Base-by-base conservation (phyloP, 2,888 invertebrate genomes). In the Osedax fenrisi region DNA sequence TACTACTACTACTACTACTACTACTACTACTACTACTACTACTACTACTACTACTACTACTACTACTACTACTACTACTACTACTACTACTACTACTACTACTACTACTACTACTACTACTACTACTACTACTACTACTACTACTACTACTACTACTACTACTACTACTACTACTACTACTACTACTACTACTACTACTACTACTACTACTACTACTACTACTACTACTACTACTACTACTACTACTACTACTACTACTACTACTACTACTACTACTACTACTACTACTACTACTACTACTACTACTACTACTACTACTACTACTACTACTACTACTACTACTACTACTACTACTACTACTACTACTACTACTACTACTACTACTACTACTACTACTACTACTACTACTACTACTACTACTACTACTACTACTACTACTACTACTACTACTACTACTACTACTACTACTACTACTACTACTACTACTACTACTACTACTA, bases 101-200 rank as follows among this genome's bases (percentile, higher is more conserved):
- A 61, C 61, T 61, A 3, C 61, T 61, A 61, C 61, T 61, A 3
- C 61, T 2, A 61, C 61, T 61, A 3, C 61, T 61, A 61, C 61
- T 61, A 3, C 61, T 61, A 61, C 61, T 61, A 3, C 61, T 61
- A 61, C 61, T 2, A 3, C 61, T 61, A 61, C 61, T 61, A 3
- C 61, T 61, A 61, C 61, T 61, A 3, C 61, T 61, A 61, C 61
- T 61, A 3, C 61, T 61, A 61, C 61, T 61, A 3, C 61, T 61
- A 61, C 61, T 61, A 3, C 3, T 61, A 61, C 61, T 61, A 3
- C 61, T 61, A 13, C 61, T 61, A 61, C 61, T 61, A 10, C 61
- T 61, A 61, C 61, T 61, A 61, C 61, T 61, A 61, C 61, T 61
- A 61, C 61, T 61, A 61, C 61, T 61, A 61, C 61, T 61, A 61